Percentiles rank a stretch among this genome's conserved stretches.
phyloP scores from a whole-genome alignment of 2,113 vertebrate species.

The Mystacornis crossleyi region DNA sequence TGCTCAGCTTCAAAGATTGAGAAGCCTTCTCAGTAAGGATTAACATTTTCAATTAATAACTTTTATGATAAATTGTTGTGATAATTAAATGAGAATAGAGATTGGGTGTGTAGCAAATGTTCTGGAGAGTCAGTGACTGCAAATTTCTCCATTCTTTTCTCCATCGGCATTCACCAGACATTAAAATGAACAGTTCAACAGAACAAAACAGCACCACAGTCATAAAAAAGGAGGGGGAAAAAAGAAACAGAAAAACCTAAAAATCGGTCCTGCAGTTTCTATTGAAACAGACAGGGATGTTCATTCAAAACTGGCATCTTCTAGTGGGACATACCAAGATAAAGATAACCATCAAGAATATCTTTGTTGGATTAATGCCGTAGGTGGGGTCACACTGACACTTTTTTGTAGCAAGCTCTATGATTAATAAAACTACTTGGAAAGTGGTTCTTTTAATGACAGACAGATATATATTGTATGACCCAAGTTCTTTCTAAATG shows the following conservation, averaged over 20 bases:
- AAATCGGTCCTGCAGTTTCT: not conserved
- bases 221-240: not conserved
- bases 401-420: not conserved
- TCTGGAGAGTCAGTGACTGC: not conserved
- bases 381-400: constrained; percentile 1
- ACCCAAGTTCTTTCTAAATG: constrained; percentile 32
- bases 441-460: constrained; percentile 29
- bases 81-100: not conserved
- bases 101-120: not conserved
- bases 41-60: not conserved
- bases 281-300: not conserved
- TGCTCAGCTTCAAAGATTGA: not conserved
- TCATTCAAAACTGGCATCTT: not conserved
- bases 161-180: not conserved
- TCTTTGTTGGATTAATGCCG: not conserved
- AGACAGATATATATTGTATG: constrained; percentile 34
- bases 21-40: not conserved
- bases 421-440: constrained; percentile 41
- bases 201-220: not conserved
- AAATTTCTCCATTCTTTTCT: not conserved
- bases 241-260: not conserved
- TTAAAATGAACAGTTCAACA: not conserved
- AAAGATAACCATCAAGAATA: not conserved
- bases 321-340: not conserved
- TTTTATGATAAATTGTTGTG: not conserved